phyloP scores from a whole-genome alignment of 53 echinoderm and acorn worm species.

The Paracentrotus lividus region DNA sequence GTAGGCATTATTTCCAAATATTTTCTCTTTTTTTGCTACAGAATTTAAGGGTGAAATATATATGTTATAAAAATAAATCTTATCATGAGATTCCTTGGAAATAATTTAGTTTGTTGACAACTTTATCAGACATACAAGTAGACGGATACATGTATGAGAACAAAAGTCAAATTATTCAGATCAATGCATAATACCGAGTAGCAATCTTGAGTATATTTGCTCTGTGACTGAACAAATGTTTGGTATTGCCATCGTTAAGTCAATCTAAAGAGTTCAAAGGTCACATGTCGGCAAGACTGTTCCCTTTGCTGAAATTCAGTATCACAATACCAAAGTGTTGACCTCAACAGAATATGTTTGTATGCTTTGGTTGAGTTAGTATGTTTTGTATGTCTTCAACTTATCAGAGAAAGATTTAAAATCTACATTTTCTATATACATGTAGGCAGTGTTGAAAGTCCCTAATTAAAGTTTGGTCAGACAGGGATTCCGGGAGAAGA shows the following conservation, averaged over 20 bases:
- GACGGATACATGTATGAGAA: conserved; percentile 18
- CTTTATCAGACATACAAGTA: neutral
- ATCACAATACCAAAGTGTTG: neutral
- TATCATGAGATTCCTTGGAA: conserved; percentile 4
- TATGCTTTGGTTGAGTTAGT: too few species aligned
- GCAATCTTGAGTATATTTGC: conserved; percentile 48
- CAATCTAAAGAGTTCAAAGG: conserved; percentile 23
- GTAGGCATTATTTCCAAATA: too few species aligned
- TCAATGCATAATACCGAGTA: conserved; percentile 26
- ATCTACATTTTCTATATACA: too few species aligned
- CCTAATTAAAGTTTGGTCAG: conserved; percentile 21
- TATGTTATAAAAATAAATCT: too few species aligned
- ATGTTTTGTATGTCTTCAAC: too few species aligned
- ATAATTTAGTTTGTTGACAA: neutral
- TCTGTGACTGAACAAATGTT: conserved; percentile 46
- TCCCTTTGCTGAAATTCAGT: neutral
- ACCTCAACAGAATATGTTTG: too few species aligned
- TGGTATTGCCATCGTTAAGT: conserved; percentile 17
- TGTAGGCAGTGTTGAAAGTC: conserved; percentile 8
- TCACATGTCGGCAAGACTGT: conserved; percentile 1
- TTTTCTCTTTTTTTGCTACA: too few species aligned
- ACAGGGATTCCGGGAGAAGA: conserved; percentile 29
- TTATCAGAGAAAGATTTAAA: too few species aligned
- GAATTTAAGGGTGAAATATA: too few species aligned
- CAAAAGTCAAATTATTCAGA: conserved; percentile 41